These are phyloP conservation scores for Ovis aries DNA, from an alignment of 2,113 vertebrate genomes.

Conservation along the genomic window ARS-UI_Ramb_v3.0 NC_056054.1:269094501-269095000, in stretches of 20 bases:
- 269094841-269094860: background rate
- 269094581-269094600: background rate
- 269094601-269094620: background rate
- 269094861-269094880: background rate
- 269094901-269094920: background rate
- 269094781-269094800: background rate
- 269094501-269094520: background rate
- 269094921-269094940: background rate
- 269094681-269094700: background rate
- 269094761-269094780: background rate
- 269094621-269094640: background rate
- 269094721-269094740: background rate
- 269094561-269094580: background rate
- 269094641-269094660: background rate
- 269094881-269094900: background rate
- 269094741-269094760: background rate
- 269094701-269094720: background rate
- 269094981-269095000: background rate
- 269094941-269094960: fast-evolving
- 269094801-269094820: background rate
- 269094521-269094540: background rate
- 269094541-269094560: background rate
- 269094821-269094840: background rate
- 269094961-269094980: background rate
- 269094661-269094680: background rate